Evolutionary conservation across 2,113 vertebrate species (phyloP).

Genomic region (Embiotoca jacksoni): DNA sequence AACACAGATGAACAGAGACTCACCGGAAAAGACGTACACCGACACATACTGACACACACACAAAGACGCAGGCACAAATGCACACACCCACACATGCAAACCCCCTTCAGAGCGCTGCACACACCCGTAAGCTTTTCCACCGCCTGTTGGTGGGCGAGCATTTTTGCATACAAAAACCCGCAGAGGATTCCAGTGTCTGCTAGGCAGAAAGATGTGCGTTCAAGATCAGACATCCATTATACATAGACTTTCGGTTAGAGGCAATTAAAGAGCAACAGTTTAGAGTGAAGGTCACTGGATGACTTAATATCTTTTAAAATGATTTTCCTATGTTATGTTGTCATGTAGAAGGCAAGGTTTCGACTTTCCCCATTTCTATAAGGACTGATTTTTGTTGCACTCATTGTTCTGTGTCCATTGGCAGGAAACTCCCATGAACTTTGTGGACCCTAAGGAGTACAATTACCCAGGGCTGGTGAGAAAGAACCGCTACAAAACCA

Average conservation of each 20-base stretch:
- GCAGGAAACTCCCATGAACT: constrained; percentile 99
- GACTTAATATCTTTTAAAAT: constrained; percentile 5
- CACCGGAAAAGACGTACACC: constrained; percentile 46
- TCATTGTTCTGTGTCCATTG: constrained; percentile 64
- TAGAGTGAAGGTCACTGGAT: constrained; percentile 3
- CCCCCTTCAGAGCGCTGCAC: constrained; percentile 49
- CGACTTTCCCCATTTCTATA: constrained; percentile 27
- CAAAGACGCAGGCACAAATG: constrained; percentile 31
- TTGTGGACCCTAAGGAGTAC: constrained; percentile 98
- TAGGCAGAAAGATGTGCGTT: constrained; percentile 35
- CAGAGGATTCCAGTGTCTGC: constrained; percentile 60
- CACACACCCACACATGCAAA: constrained; percentile 49
- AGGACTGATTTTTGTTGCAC: constrained; percentile 29
- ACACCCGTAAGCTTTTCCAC: constrained; percentile 68
- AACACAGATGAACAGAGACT: constrained; percentile 53
- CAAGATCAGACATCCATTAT: constrained; percentile 26
- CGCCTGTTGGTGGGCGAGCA: constrained; percentile 63
- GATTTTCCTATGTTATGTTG: neutral
- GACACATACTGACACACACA: constrained; percentile 29
- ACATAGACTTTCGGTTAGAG: constrained; percentile 9
- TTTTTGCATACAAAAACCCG: constrained; percentile 68
- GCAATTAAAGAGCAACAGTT: constrained; percentile 21
- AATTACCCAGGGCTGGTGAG: constrained; percentile 96
- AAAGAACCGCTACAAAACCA: constrained; percentile 99
- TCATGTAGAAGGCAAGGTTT: neutral